Evolutionary conservation across 2,888 invertebrate genomes (phyloP), one percentile per base, ranked within the genome.

Genomic region (Blastobasis lacticolella): DNA sequence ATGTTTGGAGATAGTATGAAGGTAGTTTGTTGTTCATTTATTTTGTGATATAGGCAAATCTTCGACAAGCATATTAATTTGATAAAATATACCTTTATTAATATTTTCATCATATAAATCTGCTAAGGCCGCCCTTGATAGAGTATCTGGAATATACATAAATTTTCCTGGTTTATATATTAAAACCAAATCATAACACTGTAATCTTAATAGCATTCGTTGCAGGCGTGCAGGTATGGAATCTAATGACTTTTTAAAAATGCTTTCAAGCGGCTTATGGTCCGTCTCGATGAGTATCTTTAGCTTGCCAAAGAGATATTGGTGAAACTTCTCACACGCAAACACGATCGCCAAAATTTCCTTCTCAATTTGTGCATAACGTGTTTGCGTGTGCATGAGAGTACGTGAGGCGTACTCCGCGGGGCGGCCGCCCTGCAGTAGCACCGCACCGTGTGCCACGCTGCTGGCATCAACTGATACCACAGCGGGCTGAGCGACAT

Each of bases 331-430:
- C 23, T 23, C 23, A 23, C 23, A 23, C 23, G 23, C 23, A 23
- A 23, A 23, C 23, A 23, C 23, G 23, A 50, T 54, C 1, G 53
- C 53, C 6, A 53, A 46, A 49, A 53, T 10, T 37, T 54, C 54
- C 45, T 54, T 54, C 7, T 54, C 51, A 5, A 54, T 47, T 10
- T 53, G 53, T 38, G 53, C 53, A 9, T 53, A 53, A 37, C 53
- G 10, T 1, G 5, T 5, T 37, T 53, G 53, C 6, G 53, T 53
- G 10, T 49, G 47, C n/a, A 47, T 53, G 40, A 53, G 49, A 9
- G 46, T 52, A 46, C 41, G 49, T 38, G 52, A 52, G 1, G 52
- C 52, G 46, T 38, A 52, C 46, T 23, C 23, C 23, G 3, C 23
- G 23, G 23, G 23, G 23, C 23, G 23, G 23, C 23, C 23, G 23